These are phyloP conservation scores for Erethizon dorsatum DNA, from an alignment of 2,797 vertebrate species.

Conservation along the genomic window DNA sequence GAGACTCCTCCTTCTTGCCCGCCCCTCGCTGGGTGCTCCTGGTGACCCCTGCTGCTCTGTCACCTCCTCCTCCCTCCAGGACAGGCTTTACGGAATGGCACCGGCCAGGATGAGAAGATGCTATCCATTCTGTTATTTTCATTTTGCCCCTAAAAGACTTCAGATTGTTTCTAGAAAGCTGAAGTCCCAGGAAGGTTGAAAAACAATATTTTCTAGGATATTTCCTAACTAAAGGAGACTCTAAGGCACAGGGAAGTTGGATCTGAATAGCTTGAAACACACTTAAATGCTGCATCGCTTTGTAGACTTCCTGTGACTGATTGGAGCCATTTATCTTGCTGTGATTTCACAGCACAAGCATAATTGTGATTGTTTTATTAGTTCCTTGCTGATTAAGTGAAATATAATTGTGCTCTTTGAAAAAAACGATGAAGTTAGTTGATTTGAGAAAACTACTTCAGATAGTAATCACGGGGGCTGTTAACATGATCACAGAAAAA, in stretches of 20 bases:
- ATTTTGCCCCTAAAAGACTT: not conserved
- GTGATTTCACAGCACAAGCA: slow-evolving; percentile 39
- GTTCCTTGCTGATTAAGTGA: slow-evolving; percentile 71
- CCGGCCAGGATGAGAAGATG: fast-evolving
- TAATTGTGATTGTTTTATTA: slow-evolving; percentile 69
- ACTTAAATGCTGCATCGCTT: not conserved
- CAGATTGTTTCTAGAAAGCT: not conserved
- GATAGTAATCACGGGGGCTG: not conserved
- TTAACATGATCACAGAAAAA: not conserved
- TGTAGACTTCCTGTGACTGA: not conserved
- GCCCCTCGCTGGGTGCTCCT: not conserved
- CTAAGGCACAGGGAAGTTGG: not conserved
- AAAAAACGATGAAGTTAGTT: slow-evolving; percentile 40
- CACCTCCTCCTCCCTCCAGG: not conserved
- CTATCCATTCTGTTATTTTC: not conserved
- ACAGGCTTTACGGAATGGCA: fast-evolving
- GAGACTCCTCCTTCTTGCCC: fast-evolving
- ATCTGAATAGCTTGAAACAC: not conserved
- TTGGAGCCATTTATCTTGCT: slow-evolving; percentile 51
- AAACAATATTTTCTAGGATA: fast-evolving
- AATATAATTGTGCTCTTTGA: slow-evolving; percentile 65
- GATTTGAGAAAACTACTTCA: slow-evolving; percentile 62
- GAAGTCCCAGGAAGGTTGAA: not conserved
- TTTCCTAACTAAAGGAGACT: not conserved
- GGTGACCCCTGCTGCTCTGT: fast-evolving